Evolutionary conservation across 2,113 vertebrate genomes (phyloP), one percentile per base, ranked within the genome.

Genomic region (Xenus cinereus): DNA sequence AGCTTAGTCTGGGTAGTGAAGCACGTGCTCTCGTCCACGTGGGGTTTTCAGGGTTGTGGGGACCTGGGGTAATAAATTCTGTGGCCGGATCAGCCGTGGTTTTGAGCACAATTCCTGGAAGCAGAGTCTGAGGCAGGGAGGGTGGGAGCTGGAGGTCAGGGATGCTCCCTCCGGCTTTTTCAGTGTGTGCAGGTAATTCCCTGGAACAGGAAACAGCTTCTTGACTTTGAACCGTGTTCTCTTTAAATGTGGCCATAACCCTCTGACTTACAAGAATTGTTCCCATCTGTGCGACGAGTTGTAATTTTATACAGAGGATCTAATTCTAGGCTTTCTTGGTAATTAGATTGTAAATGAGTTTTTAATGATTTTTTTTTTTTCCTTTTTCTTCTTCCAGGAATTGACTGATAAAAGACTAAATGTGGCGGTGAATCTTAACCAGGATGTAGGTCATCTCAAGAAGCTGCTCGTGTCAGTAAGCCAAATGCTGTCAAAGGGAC

Each of bases 371-470:
- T 56, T 43, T 57, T 72, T 80, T 66, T 71, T 30, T n/a, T 12
- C 41, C 53, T 54, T 14, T 13, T 22, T 14, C 27, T 26, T 87
- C 43, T 97, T 96, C 89, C 95, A 99, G 99, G 99, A 99, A 78
- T 97, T 98, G 95, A 98, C 98, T 51, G 99, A 99, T 93, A 99
- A 99, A 86, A 99, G 98, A 98, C 98, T 92, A 97, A 97, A 97
- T 18, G 80, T 98, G 98, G 98, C 92, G 23, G 93, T 98, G 93
- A 99, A 98, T 96, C 98, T 99, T 76, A 98, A 98, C 97, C 99
- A 99, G 96, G 99, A 98, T 22, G 97, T 99, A 90, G 98, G 93
- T 64, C 99, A 99, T 76, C 98, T 99, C 93, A 99, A 99, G 97
- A 99, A 99, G 96, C 98, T 99, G 97, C 98, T 99, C 7, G 97